Percentiles rank a stretch among this genome's conserved stretches.
Evolutionary conservation across 2,888 invertebrate genomes (phyloP).

Genomic region (Drosophila anceps): DNA sequence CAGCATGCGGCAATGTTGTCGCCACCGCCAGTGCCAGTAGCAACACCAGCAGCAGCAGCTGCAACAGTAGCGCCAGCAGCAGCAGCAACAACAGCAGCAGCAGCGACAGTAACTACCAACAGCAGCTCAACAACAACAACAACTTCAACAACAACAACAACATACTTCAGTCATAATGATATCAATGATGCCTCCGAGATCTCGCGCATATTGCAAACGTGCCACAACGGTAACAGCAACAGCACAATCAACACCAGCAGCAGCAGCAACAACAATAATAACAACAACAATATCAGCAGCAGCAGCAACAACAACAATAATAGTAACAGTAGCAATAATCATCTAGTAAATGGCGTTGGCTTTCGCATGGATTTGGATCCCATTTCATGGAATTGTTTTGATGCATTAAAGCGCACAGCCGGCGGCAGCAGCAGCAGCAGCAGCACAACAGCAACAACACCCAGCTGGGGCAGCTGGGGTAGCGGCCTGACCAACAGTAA

Average conservation of each 20-base stretch:
- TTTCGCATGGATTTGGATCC: slow-evolving; percentile 34
- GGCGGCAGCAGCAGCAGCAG: slow-evolving; percentile 15
- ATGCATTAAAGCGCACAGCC: slow-evolving; percentile 71
- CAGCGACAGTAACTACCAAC: slow-evolving; percentile 21
- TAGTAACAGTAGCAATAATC: slow-evolving; percentile 9
- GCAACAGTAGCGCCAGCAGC: slow-evolving; percentile 27
- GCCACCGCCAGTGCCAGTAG: slow-evolving; percentile 48
- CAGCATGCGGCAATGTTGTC: slow-evolving; percentile 55
- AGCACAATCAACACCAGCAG: slow-evolving; percentile 9
- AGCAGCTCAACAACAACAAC: slow-evolving; percentile 14
- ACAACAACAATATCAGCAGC: slow-evolving; percentile 1
- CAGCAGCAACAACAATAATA: slow-evolving; percentile 62
- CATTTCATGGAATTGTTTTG: slow-evolving; percentile 65
- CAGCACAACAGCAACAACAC: neutral
- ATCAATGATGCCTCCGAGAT: slow-evolving; percentile 85
- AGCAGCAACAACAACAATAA: slow-evolving; percentile 18
- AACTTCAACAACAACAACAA: slow-evolving; percentile 28
- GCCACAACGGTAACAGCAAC: slow-evolving; percentile 84
- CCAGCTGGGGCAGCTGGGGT: slow-evolving; percentile 54
- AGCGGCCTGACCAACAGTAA: slow-evolving; percentile 50
- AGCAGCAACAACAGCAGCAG: slow-evolving; percentile 13
- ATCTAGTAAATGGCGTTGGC: slow-evolving; percentile 11
- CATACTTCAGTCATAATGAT: slow-evolving; percentile 81
- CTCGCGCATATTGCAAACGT: slow-evolving; percentile 85
- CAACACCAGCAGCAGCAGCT: slow-evolving; percentile 1